A percentile compares a stretch with the other conserved stretches of the same genome.
These are phyloP conservation scores for Manduca sexta DNA, from an alignment of 1,140 invertebrate genomes.

Conservation along the genomic window DNA sequence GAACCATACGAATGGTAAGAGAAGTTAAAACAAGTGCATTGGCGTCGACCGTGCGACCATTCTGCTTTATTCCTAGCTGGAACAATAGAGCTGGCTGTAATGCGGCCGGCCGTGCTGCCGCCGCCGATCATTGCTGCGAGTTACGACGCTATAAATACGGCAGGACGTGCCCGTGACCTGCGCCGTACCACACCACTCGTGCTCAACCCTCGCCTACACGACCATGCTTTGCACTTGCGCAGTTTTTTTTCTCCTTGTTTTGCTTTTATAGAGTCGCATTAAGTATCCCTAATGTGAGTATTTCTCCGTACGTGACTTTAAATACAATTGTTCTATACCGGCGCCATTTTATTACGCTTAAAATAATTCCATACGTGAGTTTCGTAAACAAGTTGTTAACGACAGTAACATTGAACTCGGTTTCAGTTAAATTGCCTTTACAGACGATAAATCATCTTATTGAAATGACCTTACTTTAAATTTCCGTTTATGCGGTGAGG, in stretches of 20 bases:
- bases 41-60: conserved; percentile 35
- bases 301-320: conserved; percentile 30
- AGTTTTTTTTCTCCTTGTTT: conserved; percentile 31
- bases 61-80: conserved; percentile 51
- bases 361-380: not conserved
- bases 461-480: conserved; percentile 4
- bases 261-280: conserved; percentile 39
- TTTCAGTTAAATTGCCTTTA: conserved; percentile 3
- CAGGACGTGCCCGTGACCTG: conserved; percentile 56
- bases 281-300: conserved; percentile 26
- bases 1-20: conserved; percentile 18
- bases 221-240: conserved; percentile 15
- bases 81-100: conserved; percentile 58
- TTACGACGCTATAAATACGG: conserved; percentile 67
- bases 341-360: conserved; percentile 3
- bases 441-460: conserved; percentile 9
- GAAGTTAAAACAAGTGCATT: conserved; percentile 56
- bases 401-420: not conserved
- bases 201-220: conserved; percentile 6
- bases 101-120: conserved; percentile 45
- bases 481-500: not conserved
- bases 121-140: conserved; percentile 55
- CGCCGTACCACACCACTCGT: not conserved
- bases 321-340: not conserved
- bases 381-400: not conserved